These are phyloP conservation scores for Cephus sareptanus DNA, from an alignment of 2,888 invertebrate species.

Conservation along the genomic window DNA sequence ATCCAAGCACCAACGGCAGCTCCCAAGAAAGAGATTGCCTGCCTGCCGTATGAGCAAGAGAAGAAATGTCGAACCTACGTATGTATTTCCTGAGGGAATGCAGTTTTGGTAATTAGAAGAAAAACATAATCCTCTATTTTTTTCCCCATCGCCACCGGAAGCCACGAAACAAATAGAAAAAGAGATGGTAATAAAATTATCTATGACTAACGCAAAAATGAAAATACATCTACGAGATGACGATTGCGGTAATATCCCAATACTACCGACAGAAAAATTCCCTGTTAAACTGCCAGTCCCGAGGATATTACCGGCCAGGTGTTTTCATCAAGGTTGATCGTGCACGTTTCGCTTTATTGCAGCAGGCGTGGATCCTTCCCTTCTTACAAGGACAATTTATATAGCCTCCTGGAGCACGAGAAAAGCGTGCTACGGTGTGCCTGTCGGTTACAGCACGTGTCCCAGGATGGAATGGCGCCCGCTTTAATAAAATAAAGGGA, in stretches of 20 bases:
- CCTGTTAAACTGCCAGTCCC: not conserved
- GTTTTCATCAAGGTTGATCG: conserved; percentile 28
- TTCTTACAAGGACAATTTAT: conserved; percentile 31
- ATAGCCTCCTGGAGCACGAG: conserved; percentile 17
- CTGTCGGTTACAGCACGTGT: too few species aligned
- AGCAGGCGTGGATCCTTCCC: conserved; percentile 15
- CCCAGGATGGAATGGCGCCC: not conserved
- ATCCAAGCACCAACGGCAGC: not conserved
- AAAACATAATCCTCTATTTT: not conserved
- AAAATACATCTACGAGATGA: not conserved
- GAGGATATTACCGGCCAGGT: conserved; percentile 34
- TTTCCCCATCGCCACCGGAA: not conserved
- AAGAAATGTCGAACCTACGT: not conserved
- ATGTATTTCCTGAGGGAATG: not conserved
- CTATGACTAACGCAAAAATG: not conserved
- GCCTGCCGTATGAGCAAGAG: not conserved
- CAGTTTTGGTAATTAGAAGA: not conserved
- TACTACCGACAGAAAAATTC: not conserved
- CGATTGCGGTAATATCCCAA: not conserved
- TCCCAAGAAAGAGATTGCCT: not conserved
- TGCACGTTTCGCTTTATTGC: conserved; percentile 27
- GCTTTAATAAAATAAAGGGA: conserved; percentile 1
- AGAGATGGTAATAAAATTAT: not conserved
- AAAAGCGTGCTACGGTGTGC: conserved; percentile 14
- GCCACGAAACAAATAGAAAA: not conserved